Evolutionary conservation across 2,113 vertebrate species (phyloP).

Genomic region (Lynx canadensis): DNA sequence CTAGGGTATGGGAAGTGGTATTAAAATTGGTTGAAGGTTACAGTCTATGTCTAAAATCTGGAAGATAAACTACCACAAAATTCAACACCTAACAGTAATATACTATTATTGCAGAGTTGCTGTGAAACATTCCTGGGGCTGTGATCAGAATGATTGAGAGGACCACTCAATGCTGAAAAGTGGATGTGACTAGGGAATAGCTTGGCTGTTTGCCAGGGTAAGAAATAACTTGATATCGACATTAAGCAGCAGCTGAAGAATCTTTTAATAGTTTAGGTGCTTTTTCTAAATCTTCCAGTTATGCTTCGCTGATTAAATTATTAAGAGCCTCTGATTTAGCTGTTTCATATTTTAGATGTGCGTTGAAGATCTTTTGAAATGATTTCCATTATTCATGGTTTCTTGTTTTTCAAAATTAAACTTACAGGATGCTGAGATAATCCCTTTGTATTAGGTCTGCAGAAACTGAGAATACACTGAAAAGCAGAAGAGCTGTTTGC

Average conservation of each 20-base stretch:
- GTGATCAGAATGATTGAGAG: conserved; percentile 73
- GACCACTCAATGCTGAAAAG: conserved; percentile 74
- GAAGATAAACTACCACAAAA: conserved; percentile 77
- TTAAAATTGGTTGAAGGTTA: conserved; percentile 65
- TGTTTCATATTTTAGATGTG: conserved; percentile 57
- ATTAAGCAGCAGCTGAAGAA: conserved; percentile 56
- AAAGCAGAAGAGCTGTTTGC: conserved; percentile 5
- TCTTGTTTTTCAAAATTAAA: conserved; percentile 76
- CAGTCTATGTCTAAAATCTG: conserved; percentile 58
- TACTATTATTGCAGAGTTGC: conserved; percentile 66
- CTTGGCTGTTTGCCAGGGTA: conserved; percentile 46
- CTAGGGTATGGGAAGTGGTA: not conserved
- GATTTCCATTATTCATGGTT: conserved; percentile 71
- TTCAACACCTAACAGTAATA: conserved; percentile 73
- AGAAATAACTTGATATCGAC: conserved; percentile 68
- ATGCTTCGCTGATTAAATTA: conserved; percentile 70
- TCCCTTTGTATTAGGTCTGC: conserved; percentile 48
- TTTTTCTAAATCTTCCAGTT: conserved; percentile 48
- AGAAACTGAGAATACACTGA: conserved; percentile 34
- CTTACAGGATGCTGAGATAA: conserved; percentile 62
- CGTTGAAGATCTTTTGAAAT: conserved; percentile 69
- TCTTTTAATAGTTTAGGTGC: conserved; percentile 37
- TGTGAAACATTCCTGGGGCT: conserved; percentile 69
- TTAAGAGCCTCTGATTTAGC: conserved; percentile 68
- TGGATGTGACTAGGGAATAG: conserved; percentile 50